Conservation (phyloP, 1,140 invertebrate genomes). For the Zaprionus vittiger region DNA sequence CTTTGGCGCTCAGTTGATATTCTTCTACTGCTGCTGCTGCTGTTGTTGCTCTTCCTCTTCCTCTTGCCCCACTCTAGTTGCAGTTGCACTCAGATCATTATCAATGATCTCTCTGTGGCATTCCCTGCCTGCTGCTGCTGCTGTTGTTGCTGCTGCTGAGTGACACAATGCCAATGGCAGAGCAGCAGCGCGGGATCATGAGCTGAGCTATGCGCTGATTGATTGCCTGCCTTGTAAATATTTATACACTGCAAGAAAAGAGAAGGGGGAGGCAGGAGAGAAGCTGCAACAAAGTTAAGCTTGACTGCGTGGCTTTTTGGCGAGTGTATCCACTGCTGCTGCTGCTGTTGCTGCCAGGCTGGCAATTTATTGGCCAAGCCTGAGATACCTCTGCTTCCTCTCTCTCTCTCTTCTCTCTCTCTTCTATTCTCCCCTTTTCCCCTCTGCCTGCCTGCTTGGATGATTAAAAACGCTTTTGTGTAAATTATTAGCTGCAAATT, state of each 20-base stretch:
- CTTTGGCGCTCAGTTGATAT: conserved; percentile 53
- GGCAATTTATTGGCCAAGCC: conserved; percentile 66
- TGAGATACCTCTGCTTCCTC: conserved; percentile 2
- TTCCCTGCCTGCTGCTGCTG: conserved; percentile 21
- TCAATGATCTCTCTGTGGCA: conserved; percentile 73
- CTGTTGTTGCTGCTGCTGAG: conserved; percentile 21
- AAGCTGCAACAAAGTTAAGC: neutral
- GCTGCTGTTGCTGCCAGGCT: conserved; percentile 56
- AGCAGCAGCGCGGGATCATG: conserved; percentile 49
- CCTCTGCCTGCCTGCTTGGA: conserved; percentile 28
- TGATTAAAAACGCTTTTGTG: conserved; percentile 82
- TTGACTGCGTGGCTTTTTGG: neutral
- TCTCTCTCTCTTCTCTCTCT: neutral
- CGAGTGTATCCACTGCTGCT: conserved; percentile 16
- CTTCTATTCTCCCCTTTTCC: neutral
- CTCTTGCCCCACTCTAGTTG: conserved; percentile 54
- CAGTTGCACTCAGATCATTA: conserved; percentile 66
- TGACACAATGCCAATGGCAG: conserved; percentile 61
- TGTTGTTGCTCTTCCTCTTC: too few relatives aligned
- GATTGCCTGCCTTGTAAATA: conserved; percentile 77
- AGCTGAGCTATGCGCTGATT: conserved; percentile 67
- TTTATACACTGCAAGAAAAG: conserved; percentile 24
- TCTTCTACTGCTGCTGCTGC: conserved; percentile 36
- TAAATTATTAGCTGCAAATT: conserved; percentile 83
- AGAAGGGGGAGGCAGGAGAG: neutral